Conservation (phyloP, 2,888 invertebrate species). For the Dexiosoma caninum region DNA sequence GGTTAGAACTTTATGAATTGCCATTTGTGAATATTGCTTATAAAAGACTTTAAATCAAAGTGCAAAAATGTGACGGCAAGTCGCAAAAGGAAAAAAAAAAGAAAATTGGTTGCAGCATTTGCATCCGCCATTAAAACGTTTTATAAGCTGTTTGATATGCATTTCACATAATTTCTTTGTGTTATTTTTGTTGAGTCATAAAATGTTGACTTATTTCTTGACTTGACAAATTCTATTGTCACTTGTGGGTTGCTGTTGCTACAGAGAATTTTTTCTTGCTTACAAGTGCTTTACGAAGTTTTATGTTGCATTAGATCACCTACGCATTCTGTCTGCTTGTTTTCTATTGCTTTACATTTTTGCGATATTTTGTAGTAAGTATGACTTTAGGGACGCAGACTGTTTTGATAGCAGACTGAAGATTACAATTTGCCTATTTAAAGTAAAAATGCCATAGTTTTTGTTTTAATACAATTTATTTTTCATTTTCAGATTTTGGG, state of each 20-base stretch:
- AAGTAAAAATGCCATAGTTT: not conserved
- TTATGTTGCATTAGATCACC: constrained; percentile 3
- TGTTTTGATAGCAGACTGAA: constrained; percentile 38
- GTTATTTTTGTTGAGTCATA: constrained; percentile 55
- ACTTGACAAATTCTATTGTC: constrained; percentile 54
- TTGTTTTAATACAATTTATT: not conserved
- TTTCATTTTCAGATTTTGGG: constrained; percentile 9
- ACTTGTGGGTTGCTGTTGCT: constrained; percentile 17
- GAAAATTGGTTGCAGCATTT: not conserved
- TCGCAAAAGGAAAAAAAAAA: not conserved
- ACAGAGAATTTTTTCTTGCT: not conserved
- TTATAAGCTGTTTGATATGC: constrained; percentile 55
- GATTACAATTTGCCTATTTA: constrained; percentile 18
- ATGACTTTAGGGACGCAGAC: not conserved
- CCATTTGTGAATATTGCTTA: constrained; percentile 9
- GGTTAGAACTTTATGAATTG: constrained; percentile 57
- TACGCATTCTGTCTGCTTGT: constrained; percentile 36
- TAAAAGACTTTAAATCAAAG: constrained; percentile 6
- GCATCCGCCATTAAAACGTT: constrained; percentile 50
- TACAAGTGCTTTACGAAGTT: not conserved
- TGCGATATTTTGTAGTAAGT: constrained; percentile 1
- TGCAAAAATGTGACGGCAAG: constrained; percentile 19
- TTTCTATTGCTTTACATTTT: constrained; percentile 4
- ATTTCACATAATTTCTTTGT: constrained; percentile 42
- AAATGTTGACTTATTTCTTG: constrained; percentile 47